Evolutionary conservation across 2,113 vertebrate species (phyloP).

Genomic region (Ascaphus truei): DNA sequence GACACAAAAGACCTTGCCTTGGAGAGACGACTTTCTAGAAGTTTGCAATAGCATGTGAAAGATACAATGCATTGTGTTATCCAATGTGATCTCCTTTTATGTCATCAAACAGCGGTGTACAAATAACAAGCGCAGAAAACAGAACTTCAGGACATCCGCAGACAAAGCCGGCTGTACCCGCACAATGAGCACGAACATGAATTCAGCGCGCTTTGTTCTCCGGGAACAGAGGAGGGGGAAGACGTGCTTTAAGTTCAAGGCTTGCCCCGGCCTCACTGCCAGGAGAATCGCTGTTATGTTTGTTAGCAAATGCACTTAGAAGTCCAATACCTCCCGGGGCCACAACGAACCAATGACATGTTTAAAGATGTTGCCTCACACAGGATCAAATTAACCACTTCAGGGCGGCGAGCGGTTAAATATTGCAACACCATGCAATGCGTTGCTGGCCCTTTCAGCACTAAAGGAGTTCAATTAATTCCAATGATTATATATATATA

Average conservation of each 20-base stretch:
- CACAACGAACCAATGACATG: too few relatives aligned
- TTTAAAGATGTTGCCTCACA: too few relatives aligned
- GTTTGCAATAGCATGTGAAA: background rate
- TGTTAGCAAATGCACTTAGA: too few relatives aligned
- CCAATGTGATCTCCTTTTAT: conserved; percentile 5
- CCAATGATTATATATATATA: too few relatives aligned
- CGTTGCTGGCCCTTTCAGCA: too few relatives aligned
- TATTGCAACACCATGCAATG: too few relatives aligned
- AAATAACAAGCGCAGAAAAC: background rate
- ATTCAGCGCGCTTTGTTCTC: background rate
- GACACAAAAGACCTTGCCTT: too few relatives aligned
- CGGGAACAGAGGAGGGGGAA: background rate
- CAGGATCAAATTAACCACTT: too few relatives aligned
- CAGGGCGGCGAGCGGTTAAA: too few relatives aligned
- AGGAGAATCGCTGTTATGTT: background rate
- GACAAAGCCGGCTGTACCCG: background rate
- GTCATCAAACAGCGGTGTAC: conserved; percentile 2
- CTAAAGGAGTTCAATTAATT: too few relatives aligned
- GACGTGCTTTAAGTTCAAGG: background rate
- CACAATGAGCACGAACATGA: background rate
- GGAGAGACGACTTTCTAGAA: too few relatives aligned
- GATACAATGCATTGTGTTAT: background rate
- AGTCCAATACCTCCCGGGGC: too few relatives aligned
- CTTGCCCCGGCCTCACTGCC: background rate
- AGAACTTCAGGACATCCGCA: background rate